Conservation (phyloP, 1,140 invertebrate species). For the Yoshiicerus persimilis region DNA sequence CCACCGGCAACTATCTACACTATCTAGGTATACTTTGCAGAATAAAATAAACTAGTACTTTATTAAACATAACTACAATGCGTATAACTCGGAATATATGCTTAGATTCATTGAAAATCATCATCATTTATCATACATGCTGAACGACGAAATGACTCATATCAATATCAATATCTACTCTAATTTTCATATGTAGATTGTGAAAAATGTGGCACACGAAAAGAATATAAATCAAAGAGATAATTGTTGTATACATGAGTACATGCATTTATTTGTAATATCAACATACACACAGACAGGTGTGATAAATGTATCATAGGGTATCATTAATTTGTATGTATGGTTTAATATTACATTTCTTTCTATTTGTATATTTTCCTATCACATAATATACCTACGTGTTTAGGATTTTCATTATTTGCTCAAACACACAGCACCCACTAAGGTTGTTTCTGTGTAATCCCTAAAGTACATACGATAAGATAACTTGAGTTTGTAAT, state of each 20-base stretch:
- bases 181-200: neutral
- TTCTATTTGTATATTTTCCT: too few species aligned
- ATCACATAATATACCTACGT: too few species aligned
- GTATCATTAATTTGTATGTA: neutral
- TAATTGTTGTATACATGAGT: neutral
- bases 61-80: neutral
- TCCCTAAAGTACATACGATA: neutral
- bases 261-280: neutral
- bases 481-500: neutral
- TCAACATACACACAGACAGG: neutral
- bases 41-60: too few species aligned
- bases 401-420: too few species aligned
- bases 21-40: too few species aligned
- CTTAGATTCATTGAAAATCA: neutral
- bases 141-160: neutral
- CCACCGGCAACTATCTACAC: too few species aligned
- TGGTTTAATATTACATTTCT: neutral
- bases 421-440: too few species aligned
- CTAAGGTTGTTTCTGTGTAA: neutral
- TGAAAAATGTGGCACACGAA: neutral
- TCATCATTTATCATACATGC: too few species aligned
- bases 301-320: too few species aligned
- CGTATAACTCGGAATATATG: neutral
- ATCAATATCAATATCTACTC: neutral
- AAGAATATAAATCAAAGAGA: neutral